Percentiles rank a stretch among this genome's conserved stretches.
Evolutionary conservation across 1,140 invertebrate species (phyloP).

Genomic region (Homalodisca vitripennis): DNA sequence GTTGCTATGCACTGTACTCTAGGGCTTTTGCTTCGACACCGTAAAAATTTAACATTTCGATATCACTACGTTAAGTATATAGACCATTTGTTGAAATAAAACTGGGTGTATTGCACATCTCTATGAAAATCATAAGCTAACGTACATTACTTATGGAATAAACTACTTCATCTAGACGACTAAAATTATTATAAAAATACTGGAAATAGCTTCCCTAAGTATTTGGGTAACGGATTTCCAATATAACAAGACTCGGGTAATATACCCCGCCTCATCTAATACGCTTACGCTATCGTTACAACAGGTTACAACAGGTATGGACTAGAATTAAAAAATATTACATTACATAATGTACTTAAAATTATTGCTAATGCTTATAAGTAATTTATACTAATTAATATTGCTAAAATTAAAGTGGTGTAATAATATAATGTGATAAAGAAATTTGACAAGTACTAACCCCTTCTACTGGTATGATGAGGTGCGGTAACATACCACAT

Average conservation of each 20-base stretch:
- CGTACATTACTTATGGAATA: constrained; percentile 18
- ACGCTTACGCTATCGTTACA: background rate
- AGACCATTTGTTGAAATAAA: background rate
- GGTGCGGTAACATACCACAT: background rate
- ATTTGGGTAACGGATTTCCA: constrained; percentile 23
- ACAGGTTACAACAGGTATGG: constrained; percentile 2
- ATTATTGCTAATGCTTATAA: constrained; percentile 20
- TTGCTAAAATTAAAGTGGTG: constrained; percentile 5
- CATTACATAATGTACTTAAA: constrained; percentile 22
- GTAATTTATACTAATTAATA: background rate
- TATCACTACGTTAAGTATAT: background rate
- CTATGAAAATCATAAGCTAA: constrained; percentile 15
- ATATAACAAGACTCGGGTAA: constrained; percentile 17
- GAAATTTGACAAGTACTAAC: background rate
- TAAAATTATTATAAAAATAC: constrained; percentile 25
- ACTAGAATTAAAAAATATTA: constrained; percentile 23
- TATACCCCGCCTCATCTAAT: constrained; percentile 8
- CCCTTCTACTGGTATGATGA: constrained; percentile 5
- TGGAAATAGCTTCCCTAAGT: constrained; percentile 24
- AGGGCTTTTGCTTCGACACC: too few relatives aligned
- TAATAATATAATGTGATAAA: background rate
- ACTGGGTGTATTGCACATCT: constrained; percentile 19
- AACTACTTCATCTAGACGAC: constrained; percentile 11
- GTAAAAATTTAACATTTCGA: background rate
- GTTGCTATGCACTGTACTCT: background rate